Percentiles rank a stretch among this genome's conserved stretches.
Conservation (phyloP, 2,797 vertebrate genomes). For the Enteromius mattozi region DNA sequence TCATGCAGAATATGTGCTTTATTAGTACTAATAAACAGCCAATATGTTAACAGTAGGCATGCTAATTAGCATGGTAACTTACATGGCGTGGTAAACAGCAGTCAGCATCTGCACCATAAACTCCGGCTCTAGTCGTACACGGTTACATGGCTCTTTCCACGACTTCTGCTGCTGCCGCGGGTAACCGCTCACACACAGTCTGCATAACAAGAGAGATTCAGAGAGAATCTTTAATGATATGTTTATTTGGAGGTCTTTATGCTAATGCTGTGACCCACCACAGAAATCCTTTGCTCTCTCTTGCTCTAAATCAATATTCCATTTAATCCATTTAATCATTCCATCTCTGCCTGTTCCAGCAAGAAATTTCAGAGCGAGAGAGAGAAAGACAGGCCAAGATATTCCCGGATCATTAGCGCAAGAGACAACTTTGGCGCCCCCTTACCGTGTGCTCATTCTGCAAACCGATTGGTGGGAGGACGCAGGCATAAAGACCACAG, state of each 20-base stretch:
- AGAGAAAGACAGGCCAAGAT: neutral
- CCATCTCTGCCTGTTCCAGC: conserved; percentile 3
- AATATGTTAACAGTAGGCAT: too few relatives aligned
- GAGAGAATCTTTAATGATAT: conserved; percentile 32
- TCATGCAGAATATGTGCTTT: too few relatives aligned
- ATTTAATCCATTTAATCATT: conserved; percentile 41
- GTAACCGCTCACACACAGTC: conserved; percentile 96
- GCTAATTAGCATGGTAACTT: conserved; percentile 66
- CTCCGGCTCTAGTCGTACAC: conserved; percentile 92
- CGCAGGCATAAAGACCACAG: conserved; percentile 96
- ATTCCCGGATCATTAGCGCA: neutral
- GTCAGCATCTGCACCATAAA: conserved; percentile 99
- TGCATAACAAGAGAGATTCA: conserved; percentile 60
- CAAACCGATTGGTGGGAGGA: conserved; percentile 96
- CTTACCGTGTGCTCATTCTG: conserved; percentile 96
- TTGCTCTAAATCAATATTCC: conserved; percentile 36
- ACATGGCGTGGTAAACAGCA: conserved; percentile 97
- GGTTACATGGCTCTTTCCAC: conserved; percentile 91
- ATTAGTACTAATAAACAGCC: too few relatives aligned
- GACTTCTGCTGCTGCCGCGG: conserved; percentile 93
- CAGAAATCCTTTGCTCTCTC: conserved; percentile 9
- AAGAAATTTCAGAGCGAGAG: neutral
- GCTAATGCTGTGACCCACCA: conserved; percentile 13
- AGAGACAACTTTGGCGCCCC: neutral
- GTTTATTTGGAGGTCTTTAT: conserved; percentile 40